phyloP scores from a whole-genome alignment of 2,113 vertebrate species.

The Mobula birostris region DNA sequence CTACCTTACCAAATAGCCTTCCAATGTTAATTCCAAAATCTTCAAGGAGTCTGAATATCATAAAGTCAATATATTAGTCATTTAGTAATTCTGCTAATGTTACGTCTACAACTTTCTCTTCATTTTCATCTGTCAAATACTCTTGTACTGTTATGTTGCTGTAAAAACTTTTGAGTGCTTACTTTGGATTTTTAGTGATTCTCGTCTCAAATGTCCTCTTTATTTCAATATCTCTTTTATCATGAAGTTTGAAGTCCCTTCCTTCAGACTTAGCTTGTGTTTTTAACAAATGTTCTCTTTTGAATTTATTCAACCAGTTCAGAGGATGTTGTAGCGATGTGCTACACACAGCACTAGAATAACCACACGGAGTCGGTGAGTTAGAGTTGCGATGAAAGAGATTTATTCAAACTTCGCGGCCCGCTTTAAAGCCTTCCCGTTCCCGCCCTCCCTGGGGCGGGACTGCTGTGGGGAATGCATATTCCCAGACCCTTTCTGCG shows the following conservation, averaged over 20 bases:
- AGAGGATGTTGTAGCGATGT: no score
- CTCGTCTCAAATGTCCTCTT: background rate
- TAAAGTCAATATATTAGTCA: conserved; percentile 16
- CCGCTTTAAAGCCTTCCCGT: no score
- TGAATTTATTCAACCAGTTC: background rate
- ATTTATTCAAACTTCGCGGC: no score
- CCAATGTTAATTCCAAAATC: background rate
- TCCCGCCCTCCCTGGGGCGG: no score
- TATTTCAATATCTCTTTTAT: conserved; percentile 7
- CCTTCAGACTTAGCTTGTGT: background rate
- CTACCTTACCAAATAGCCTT: background rate
- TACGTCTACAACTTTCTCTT: background rate
- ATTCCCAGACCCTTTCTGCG: no score
- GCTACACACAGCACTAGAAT: no score
- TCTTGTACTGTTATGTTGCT: background rate
- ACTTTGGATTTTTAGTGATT: background rate
- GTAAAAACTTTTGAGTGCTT: background rate
- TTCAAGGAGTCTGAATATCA: background rate
- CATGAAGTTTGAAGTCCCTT: background rate
- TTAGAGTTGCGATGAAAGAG: no score
- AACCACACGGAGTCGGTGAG: no score
- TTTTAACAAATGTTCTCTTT: conserved; percentile 14
- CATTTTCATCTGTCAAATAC: background rate
- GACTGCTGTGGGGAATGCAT: no score
- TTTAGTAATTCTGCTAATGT: conserved; percentile 4